Evolutionary conservation across 2,888 invertebrate species (phyloP).

Genomic region (Andrena chrysosceles): DNA sequence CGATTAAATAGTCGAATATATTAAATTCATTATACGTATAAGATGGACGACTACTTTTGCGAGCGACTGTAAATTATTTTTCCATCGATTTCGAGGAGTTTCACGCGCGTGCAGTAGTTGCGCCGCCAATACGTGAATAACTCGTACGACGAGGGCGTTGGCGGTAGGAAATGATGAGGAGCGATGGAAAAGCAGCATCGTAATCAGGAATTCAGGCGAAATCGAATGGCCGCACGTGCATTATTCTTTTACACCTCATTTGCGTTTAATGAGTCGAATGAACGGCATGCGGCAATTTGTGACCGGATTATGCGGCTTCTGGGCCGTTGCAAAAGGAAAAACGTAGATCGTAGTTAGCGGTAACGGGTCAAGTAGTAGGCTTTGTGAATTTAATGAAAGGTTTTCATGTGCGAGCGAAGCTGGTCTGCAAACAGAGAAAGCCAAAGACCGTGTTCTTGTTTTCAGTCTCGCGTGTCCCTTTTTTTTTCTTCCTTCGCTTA

Average conservation of each 20-base stretch:
- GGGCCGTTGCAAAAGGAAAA: conserved; percentile 13
- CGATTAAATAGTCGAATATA: too few species aligned
- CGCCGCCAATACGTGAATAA: too few species aligned
- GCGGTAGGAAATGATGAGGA: too few species aligned
- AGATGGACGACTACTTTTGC: too few species aligned
- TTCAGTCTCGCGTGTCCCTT: conserved; percentile 52
- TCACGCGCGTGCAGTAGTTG: too few species aligned
- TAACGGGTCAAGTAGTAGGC: conserved; percentile 67
- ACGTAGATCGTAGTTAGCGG: conserved; percentile 49
- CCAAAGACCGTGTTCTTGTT: conserved; percentile 54
- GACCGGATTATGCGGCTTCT: conserved; percentile 26
- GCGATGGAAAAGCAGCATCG: too few species aligned
- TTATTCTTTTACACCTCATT: conserved; percentile 47
- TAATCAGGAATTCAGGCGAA: neutral
- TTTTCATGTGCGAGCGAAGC: conserved; percentile 60
- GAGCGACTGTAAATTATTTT: too few species aligned
- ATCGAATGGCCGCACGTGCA: neutral
- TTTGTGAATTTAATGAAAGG: conserved; percentile 74
- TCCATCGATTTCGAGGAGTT: too few species aligned
- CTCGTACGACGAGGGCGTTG: too few species aligned
- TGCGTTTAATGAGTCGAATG: conserved; percentile 52
- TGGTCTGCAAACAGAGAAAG: conserved; percentile 60
- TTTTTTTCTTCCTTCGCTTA: conserved; percentile 31
- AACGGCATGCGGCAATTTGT: conserved; percentile 50
- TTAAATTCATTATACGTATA: too few species aligned